Evolutionary conservation across 64 coral and sea anemone species (phyloP).

Genomic region (Montipora sp.): DNA sequence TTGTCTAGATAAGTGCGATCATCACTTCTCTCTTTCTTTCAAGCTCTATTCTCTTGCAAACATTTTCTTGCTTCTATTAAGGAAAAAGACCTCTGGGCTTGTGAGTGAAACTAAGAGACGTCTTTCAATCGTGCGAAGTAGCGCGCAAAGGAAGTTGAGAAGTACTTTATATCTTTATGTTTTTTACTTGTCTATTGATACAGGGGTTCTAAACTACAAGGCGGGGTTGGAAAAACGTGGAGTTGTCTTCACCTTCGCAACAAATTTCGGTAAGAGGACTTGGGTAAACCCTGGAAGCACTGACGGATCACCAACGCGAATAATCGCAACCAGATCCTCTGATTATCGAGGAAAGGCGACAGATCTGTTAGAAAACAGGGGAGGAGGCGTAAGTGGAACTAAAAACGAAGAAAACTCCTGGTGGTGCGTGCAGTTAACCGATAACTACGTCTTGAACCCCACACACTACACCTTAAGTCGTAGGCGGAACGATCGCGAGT

Average conservation of each 20-base stretch:
- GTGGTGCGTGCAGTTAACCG: constrained; percentile 76
- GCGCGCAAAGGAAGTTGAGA: too few relatives aligned
- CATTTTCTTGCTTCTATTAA: too few relatives aligned
- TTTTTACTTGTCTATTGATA: neutral
- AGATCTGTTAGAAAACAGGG: constrained; percentile 75
- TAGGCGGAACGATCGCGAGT: constrained; percentile 71
- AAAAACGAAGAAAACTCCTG: constrained; percentile 76
- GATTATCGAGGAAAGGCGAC: constrained; percentile 55
- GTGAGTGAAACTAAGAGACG: too few relatives aligned
- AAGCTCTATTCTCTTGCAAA: too few relatives aligned
- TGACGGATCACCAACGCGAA: constrained; percentile 24
- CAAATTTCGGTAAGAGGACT: constrained; percentile 68
- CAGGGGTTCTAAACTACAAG: constrained; percentile 86
- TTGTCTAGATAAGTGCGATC: too few relatives aligned
- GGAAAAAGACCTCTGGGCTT: too few relatives aligned
- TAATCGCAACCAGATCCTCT: constrained; percentile 66
- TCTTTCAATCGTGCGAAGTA: too few relatives aligned
- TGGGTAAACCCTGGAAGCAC: constrained; percentile 69
- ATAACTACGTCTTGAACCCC: constrained; percentile 58
- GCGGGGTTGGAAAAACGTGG: constrained; percentile 84
- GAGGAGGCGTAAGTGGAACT: constrained; percentile 72
- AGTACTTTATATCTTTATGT: too few relatives aligned
- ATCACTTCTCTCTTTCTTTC: too few relatives aligned
- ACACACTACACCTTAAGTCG: constrained; percentile 72
- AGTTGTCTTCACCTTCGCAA: constrained; percentile 75